Base-by-base conservation (phyloP, 1,140 invertebrate genomes). In the Helicoverpa zea region DNA sequence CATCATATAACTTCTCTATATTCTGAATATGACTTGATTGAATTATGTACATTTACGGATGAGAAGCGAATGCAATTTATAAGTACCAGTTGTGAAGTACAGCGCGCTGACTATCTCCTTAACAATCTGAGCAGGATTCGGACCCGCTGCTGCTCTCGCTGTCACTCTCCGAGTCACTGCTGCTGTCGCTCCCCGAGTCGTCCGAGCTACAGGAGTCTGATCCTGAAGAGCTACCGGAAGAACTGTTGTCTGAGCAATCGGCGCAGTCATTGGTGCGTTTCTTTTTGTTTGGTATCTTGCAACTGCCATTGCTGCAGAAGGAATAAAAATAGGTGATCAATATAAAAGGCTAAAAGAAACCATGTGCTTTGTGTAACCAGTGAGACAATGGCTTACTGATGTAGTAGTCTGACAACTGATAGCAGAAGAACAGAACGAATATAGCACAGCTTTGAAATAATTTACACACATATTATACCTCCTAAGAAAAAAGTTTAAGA, bases 221-320 rank as follows among this genome's bases (percentile, higher is more conserved):
- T 2, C n/a, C 61, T 18, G 75, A 77, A n/a, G 59, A 51, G 29
- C 88, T 90, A 23, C 84, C 88, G 2, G 92, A 94, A 2, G 90
- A 91, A 54, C 86, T 88, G 63, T 88, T 87, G 59, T 87, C 89
- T 0, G 92, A 93, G 74, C 90, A 89, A 76, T 91, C 88, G 11
- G 84, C 89, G 73, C 88, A 88, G 47, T 92, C 87, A 35, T 81
- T 81, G 30, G 79, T 49, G 58, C 89, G 88, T 81, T 92, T 92
- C 86, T 94, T 94, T 87, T 93, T 93, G 29, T 83, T 87, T 13
- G 90, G 90, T 63, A 92, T 84, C 78, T 90, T 91, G 85, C 91
- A 92, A 82, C 84, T 89, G 51, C 92, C 92, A 81, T 90, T 87
- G 81, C 92, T 94, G 82, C 63, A n/a, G 23, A 64, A 12, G 12